Conservation (phyloP, 2,797 vertebrate species). For the Hydrolagus colliei region DNA sequence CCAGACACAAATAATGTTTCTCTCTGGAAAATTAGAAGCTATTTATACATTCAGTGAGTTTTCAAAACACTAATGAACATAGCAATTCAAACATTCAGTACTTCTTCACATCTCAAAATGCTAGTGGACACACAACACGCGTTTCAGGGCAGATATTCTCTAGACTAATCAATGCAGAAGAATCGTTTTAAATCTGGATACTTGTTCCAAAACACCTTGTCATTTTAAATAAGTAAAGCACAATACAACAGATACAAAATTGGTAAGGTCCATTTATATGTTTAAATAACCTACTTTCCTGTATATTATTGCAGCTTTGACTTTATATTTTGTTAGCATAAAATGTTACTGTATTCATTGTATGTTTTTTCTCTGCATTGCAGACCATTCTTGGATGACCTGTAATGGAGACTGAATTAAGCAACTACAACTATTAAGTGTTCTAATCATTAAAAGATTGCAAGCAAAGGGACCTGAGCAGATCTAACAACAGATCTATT, state of each 20-base stretch:
- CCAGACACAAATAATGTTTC: too few relatives aligned
- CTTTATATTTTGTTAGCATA: neutral
- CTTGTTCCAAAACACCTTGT: too few relatives aligned
- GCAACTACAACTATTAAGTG: neutral
- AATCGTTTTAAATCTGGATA: neutral
- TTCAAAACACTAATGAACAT: too few relatives aligned
- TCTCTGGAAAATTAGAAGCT: too few relatives aligned
- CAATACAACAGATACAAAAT: neutral
- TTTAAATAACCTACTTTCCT: neutral
- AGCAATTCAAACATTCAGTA: too few relatives aligned
- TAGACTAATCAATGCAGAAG: neutral
- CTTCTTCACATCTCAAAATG: too few relatives aligned
- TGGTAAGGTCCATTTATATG: neutral
- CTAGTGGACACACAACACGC: too few relatives aligned
- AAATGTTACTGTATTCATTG: neutral
- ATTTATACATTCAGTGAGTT: too few relatives aligned
- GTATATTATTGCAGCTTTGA: conserved; percentile 22
- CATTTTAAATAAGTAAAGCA: too few relatives aligned
- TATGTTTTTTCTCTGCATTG: conserved; percentile 19
- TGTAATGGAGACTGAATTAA: neutral
- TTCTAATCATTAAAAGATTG: neutral
- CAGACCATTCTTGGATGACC: neutral
- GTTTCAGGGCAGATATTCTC: too few relatives aligned
- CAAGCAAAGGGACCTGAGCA: conserved; percentile 13
- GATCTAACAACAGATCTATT: neutral